A percentile compares a stretch with the other conserved stretches of the same genome.
Evolutionary conservation across 2,888 invertebrate species (phyloP).

Genomic region (Eupithecia subumbrata): DNA sequence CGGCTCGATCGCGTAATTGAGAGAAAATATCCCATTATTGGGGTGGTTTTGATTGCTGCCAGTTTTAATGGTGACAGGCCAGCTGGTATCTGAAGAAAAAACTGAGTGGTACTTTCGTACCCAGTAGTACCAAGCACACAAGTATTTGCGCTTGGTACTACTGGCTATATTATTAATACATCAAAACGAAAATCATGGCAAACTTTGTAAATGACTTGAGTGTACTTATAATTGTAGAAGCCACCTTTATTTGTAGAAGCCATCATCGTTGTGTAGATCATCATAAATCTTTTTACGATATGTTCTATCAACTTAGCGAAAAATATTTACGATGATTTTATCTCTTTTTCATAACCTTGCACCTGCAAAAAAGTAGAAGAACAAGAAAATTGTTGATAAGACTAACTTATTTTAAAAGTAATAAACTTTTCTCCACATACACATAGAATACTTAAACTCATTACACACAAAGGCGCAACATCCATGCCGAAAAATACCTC

Average conservation of each 20-base stretch:
- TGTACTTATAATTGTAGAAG: not conserved
- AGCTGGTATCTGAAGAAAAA: slow-evolving; percentile 4
- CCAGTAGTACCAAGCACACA: not conserved
- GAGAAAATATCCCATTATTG: slow-evolving; percentile 10
- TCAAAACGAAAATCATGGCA: too few species aligned
- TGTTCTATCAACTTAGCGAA: not conserved
- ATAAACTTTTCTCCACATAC: not conserved
- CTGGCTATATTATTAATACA: too few species aligned
- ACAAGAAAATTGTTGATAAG: not conserved
- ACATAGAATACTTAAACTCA: not conserved
- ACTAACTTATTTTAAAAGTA: too few species aligned
- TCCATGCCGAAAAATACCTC: not conserved
- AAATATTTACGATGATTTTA: not conserved
- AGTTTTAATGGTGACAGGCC: slow-evolving; percentile 14
- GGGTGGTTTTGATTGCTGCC: slow-evolving; percentile 15
- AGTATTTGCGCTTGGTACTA: too few species aligned
- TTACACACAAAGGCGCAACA: not conserved
- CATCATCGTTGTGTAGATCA: too few species aligned
- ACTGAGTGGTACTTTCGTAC: not conserved
- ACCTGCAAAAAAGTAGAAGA: not conserved
- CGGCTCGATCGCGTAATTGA: slow-evolving; percentile 22
- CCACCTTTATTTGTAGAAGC: too few species aligned
- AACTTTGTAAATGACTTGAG: too few species aligned
- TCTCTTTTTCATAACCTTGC: not conserved
- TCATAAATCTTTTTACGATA: too few species aligned